A percentile compares a stretch with the other conserved stretches of the same genome.
phyloP scores from a whole-genome alignment of 2,797 vertebrate genomes.

The Labroides dimidiatus region DNA sequence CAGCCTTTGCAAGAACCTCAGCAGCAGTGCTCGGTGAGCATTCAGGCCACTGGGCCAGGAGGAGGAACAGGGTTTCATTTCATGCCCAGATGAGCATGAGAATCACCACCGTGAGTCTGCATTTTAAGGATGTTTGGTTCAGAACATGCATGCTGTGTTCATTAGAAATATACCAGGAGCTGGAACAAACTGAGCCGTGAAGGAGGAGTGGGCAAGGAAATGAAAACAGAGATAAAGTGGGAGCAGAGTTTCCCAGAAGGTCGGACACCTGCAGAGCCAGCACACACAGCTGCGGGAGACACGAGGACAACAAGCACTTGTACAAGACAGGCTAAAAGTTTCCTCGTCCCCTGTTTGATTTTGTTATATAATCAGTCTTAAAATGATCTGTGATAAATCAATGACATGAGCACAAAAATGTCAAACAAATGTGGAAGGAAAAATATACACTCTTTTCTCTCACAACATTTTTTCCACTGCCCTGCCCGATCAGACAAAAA shows the following conservation, averaged over 20 bases:
- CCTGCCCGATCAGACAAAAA: not conserved
- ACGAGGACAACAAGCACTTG: constrained; percentile 1
- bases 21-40: constrained; percentile 41
- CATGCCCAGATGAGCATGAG: constrained; percentile 31
- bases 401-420: not conserved
- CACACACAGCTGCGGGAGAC: not conserved
- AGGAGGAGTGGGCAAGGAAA: not conserved
- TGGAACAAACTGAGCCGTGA: not conserved
- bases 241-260: not conserved
- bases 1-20: constrained; percentile 38
- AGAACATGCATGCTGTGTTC: constrained; percentile 2
- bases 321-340: not conserved
- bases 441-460: not conserved
- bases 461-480: not conserved
- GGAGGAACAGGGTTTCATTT: constrained; percentile 39
- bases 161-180: not conserved
- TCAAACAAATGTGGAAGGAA: not conserved
- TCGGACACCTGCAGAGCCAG: constrained; percentile 5
- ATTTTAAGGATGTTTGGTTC: constrained; percentile 17
- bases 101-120: constrained; percentile 14
- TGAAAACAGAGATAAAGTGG: not conserved
- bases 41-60: constrained; percentile 28
- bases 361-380: not conserved
- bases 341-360: not conserved
- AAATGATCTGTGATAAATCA: not conserved